A percentile compares a stretch with the other conserved stretches of the same genome.
Evolutionary conservation across 2,888 invertebrate species (phyloP).

Genomic region (Macropis europaea): DNA sequence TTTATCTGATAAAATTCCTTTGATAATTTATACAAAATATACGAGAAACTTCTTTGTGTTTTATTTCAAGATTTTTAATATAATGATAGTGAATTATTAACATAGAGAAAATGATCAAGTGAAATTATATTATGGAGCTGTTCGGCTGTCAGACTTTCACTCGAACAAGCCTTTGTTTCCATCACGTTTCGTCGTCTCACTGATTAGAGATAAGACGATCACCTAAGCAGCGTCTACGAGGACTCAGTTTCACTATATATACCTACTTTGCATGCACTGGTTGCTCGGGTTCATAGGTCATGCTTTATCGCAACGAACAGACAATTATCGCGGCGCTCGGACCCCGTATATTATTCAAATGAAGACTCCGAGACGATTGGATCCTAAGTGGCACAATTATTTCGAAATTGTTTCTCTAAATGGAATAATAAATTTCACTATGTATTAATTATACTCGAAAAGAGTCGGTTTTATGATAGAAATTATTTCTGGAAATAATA

Average conservation of each 20-base stretch:
- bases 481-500: no score
- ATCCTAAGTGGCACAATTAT: background rate
- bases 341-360: constrained; percentile 3
- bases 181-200: constrained; percentile 32
- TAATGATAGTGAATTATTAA: no score
- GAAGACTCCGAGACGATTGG: background rate
- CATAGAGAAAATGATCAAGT: background rate
- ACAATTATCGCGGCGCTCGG: constrained; percentile 27
- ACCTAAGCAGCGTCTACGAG: constrained; percentile 26
- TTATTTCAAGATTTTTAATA: no score
- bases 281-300: constrained; percentile 29
- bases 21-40: no score
- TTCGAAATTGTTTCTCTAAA: no score
- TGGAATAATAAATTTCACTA: no score
- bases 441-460: no score
- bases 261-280: constrained; percentile 31
- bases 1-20: no score
- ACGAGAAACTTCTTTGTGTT: no score
- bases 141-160: background rate
- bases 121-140: background rate
- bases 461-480: no score
- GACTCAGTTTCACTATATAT: constrained; percentile 23
- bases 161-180: constrained; percentile 17
- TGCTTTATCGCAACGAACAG: constrained; percentile 42
- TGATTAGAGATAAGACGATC: constrained; percentile 49